Evolutionary conservation across 2,113 vertebrate species (phyloP).

Genomic region (Tyto alba): DNA sequence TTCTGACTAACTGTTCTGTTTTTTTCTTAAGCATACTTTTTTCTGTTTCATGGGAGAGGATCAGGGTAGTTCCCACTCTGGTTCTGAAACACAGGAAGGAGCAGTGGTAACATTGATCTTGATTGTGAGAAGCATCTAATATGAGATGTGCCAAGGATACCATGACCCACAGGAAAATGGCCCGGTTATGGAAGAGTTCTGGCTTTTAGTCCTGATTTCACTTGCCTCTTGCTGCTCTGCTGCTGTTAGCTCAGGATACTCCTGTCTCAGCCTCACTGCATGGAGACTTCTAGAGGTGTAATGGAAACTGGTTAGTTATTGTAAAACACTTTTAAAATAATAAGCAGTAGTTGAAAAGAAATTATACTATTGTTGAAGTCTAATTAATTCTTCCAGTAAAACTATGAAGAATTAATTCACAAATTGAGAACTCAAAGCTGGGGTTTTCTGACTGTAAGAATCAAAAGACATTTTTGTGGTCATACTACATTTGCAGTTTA

Average conservation of each 20-base stretch:
- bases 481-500: not conserved
- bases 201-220: not conserved
- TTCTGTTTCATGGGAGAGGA: not conserved
- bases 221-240: not conserved
- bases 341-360: not conserved
- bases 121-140: not conserved
- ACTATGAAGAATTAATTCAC: not conserved
- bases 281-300: not conserved
- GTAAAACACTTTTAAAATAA: not conserved
- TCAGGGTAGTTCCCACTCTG: not conserved
- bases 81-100: not conserved
- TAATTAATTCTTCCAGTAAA: constrained; percentile 7
- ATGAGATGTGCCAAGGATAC: not conserved
- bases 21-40: not conserved
- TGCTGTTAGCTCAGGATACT: not conserved
- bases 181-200: not conserved
- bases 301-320: not conserved
- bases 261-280: not conserved
- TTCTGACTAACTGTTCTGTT: not conserved
- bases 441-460: not conserved
- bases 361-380: not conserved
- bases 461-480: constrained; percentile 14
- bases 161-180: not conserved
- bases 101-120: not conserved
- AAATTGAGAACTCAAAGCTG: not conserved